phyloP scores from a whole-genome alignment of 2,113 vertebrate species.

The Phodopus roborovskii region DNA sequence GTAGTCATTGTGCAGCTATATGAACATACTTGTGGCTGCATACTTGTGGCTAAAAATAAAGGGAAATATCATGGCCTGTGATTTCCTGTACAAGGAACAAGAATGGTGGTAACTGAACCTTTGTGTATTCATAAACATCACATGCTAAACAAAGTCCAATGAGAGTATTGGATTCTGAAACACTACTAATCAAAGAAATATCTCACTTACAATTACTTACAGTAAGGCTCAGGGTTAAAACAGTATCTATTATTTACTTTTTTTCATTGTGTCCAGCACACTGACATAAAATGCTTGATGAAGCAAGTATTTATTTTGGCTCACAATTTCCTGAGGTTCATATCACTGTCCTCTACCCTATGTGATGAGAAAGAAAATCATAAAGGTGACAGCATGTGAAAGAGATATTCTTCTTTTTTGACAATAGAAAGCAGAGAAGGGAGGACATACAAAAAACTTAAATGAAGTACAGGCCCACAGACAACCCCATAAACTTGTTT shows the following conservation, averaged over 20 bases:
- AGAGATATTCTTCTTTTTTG: background rate
- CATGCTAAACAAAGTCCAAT: background rate
- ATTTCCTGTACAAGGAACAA: background rate
- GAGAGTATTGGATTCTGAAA: background rate
- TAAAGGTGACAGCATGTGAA: background rate
- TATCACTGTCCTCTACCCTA: background rate
- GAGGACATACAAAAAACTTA: background rate
- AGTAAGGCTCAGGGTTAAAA: background rate
- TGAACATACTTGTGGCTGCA: background rate
- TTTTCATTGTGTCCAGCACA: background rate
- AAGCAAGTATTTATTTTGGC: background rate
- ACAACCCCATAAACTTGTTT: background rate
- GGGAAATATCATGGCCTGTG: background rate
- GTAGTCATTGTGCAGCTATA: background rate
- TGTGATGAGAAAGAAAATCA: background rate
- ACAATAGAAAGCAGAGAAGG: background rate
- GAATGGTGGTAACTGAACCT: background rate
- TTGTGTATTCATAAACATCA: background rate
- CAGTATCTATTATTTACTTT: background rate
- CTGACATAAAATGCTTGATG: background rate
- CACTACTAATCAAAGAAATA: background rate
- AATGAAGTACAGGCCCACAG: background rate
- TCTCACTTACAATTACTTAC: background rate
- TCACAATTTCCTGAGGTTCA: background rate
- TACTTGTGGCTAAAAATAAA: background rate